Base-by-base conservation (phyloP, 2,113 vertebrate genomes). In the Miniopterus natalensis region DNA sequence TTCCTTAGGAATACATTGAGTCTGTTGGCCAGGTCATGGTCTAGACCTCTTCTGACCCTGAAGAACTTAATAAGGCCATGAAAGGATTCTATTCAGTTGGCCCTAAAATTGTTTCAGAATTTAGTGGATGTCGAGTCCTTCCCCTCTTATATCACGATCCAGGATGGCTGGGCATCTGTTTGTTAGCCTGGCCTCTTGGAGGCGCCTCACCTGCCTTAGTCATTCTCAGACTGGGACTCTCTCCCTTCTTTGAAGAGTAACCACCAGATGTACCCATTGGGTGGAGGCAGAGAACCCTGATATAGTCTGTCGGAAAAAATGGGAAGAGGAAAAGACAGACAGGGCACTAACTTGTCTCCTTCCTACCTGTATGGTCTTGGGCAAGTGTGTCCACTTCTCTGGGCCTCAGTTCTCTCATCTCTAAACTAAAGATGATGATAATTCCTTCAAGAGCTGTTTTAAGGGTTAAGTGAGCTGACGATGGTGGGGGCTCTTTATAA, bases 361-460 rank as follows among this genome's bases (percentile, higher is more conserved):
- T 81, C 66, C 73, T 70, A 57, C 36, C 66, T 49, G 2, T 80
- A 47, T 61, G 77, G 20, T 61, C 74, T 53, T 90, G 51, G 55
- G 65, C 55, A 95, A 89, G 55, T 92, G 47, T 53, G 25, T 81
- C 85, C 63, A 51, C 29, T 80, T 66, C 53, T 77, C 66, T 68
- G 36, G 51, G 17, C 81, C 61, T 93, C 20, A 21, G 17, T 23
- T 63, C 6, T 47, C 65, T 65, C 51, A 77, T 88, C 78, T 93
- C 77, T 80, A 53, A 90, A 79, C 23, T 36, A 9, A 71, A 80
- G 49, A 78, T 59, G 55, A 40, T 84, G 40, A 61, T 49, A 5
- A 59, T 53, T 90, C 78, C 59, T 88, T 36, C 77, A 66, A n/a
- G 12, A 49, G 61, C 29, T 90, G 5, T 55, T 70, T 89, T 59